Evolutionary conservation across 2,888 invertebrate species (phyloP).

Genomic region (Zeuzera pyrina): DNA sequence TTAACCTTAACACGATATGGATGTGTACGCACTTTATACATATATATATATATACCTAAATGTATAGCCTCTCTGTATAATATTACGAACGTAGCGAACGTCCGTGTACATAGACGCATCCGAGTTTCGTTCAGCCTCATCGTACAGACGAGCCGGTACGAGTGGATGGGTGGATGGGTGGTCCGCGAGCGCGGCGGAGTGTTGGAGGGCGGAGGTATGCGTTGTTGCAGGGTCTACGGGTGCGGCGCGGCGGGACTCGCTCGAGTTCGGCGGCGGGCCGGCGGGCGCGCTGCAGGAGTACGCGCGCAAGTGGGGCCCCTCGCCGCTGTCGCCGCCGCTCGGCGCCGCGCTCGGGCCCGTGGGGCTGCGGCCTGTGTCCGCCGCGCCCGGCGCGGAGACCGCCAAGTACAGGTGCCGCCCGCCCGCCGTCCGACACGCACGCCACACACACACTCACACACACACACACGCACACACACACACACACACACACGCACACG

Average conservation of each 20-base stretch:
- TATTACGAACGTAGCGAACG: too few relatives aligned
- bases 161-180: not conserved
- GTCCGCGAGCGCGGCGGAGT: constrained; percentile 1
- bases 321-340: constrained; percentile 82
- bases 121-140: too few relatives aligned
- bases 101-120: too few relatives aligned
- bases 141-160: too few relatives aligned
- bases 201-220: constrained; percentile 36
- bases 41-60: too few relatives aligned
- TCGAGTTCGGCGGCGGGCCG: constrained; percentile 50
- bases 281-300: constrained; percentile 65
- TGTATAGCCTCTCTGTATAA: too few relatives aligned
- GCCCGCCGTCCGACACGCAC: too few relatives aligned
- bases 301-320: constrained; percentile 73
- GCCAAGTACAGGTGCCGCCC: constrained; percentile 76
- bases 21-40: too few relatives aligned
- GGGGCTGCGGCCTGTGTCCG: constrained; percentile 74
- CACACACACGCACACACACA: constrained; percentile 7
- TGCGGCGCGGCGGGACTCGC: constrained; percentile 47
- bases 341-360: constrained; percentile 76
- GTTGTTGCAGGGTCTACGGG: too few relatives aligned
- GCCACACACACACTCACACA: constrained; percentile 4
- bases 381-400: constrained; percentile 94
- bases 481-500: constrained; percentile 4
- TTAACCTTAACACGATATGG: too few relatives aligned